These are phyloP conservation scores for Zaprionus nigranus DNA, from an alignment of 1,140 invertebrate species.

Conservation along the genomic window DNA sequence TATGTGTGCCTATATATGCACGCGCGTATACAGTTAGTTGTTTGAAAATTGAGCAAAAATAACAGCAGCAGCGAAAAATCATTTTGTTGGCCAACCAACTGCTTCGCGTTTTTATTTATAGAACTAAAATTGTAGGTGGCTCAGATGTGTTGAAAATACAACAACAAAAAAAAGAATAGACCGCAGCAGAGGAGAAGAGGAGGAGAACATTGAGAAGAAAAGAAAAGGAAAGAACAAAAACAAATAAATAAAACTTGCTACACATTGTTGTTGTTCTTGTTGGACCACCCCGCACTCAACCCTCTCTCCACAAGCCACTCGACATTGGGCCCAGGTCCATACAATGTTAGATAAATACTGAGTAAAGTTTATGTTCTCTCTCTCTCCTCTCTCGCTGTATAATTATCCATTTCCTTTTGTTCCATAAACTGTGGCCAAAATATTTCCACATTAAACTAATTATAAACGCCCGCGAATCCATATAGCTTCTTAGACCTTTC, in stretches of 20 bases:
- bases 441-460: conserved; percentile 11
- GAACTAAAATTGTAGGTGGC: conserved; percentile 77
- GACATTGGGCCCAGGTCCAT: conserved; percentile 1
- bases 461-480: conserved; percentile 5
- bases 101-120: conserved; percentile 77
- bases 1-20: conserved; percentile 37
- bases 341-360: conserved; percentile 22
- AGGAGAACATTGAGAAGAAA: conserved; percentile 12
- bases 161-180: conserved; percentile 50
- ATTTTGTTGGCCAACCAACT: conserved; percentile 79
- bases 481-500: not conserved
- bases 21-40: conserved; percentile 78
- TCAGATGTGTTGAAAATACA: conserved; percentile 67
- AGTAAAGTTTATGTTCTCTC: conserved; percentile 56
- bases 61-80: conserved; percentile 71
- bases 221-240: conserved; percentile 51
- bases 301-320: not conserved
- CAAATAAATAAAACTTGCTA: conserved; percentile 64
- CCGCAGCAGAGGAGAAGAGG: not conserved
- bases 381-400: conserved; percentile 27
- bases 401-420: conserved; percentile 54
- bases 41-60: conserved; percentile 80
- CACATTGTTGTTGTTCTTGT: conserved; percentile 55
- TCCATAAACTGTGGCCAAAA: conserved; percentile 47
- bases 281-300: not conserved